phyloP scores from a whole-genome alignment of 2,888 invertebrate genomes.

The Ennomos erosarius region DNA sequence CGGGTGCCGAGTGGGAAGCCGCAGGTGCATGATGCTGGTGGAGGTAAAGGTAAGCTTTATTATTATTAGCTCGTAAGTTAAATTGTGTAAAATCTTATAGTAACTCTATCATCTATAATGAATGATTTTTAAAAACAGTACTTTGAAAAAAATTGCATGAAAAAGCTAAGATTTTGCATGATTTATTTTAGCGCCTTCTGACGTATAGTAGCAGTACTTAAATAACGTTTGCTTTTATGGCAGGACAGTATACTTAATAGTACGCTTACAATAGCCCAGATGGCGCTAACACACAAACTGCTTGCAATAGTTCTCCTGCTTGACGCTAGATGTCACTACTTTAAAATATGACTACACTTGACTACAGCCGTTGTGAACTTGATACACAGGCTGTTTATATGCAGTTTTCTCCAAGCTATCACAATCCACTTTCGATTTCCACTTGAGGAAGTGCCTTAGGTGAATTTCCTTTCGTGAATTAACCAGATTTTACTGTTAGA shows the following conservation, averaged over 20 bases:
- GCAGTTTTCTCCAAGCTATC: slow-evolving; percentile 74
- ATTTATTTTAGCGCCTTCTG: slow-evolving; percentile 52
- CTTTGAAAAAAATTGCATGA: not conserved
- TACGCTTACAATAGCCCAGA: slow-evolving; percentile 48
- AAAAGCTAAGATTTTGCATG: slow-evolving; percentile 4
- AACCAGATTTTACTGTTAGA: slow-evolving; percentile 70
- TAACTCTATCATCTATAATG: no score
- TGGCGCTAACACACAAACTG: slow-evolving; percentile 45
- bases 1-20: slow-evolving; percentile 82
- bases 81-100: slow-evolving; percentile 10
- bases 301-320: slow-evolving; percentile 20
- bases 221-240: slow-evolving; percentile 36
- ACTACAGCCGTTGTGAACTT: no score
- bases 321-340: slow-evolving; percentile 59
- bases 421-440: slow-evolving; percentile 80
- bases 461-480: slow-evolving; percentile 77
- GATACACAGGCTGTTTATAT: slow-evolving; percentile 44
- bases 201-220: slow-evolving; percentile 35
- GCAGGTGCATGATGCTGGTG: slow-evolving; percentile 81
- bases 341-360: not conserved
- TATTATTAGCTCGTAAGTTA: slow-evolving; percentile 26
- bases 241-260: slow-evolving; percentile 9
- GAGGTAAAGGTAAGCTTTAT: slow-evolving; percentile 82
- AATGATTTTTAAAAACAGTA: no score
- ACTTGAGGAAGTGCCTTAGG: slow-evolving; percentile 74